These are phyloP conservation scores for Poecilia velifera DNA, from an alignment of 2,797 vertebrate species.

Conservation along the genomic window DNA sequence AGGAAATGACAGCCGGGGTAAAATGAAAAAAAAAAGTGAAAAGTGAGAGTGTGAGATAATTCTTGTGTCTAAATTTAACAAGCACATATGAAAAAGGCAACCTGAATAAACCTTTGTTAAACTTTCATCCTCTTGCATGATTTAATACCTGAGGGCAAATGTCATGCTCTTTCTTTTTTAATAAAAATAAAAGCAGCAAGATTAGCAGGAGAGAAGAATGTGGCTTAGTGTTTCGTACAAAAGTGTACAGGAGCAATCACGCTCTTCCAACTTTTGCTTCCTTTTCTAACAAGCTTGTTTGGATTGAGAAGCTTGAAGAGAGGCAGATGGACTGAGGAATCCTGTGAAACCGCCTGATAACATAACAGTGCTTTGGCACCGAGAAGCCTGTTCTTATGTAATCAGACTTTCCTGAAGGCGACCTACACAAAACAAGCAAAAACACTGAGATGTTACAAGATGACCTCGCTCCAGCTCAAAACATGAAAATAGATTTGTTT, in stretches of 20 bases:
- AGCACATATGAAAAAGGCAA: neutral
- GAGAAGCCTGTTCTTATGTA: constrained; percentile 41
- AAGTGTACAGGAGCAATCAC: neutral
- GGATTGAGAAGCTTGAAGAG: constrained; percentile 16
- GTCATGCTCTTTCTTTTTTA: constrained; percentile 5
- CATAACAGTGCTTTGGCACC: constrained; percentile 43
- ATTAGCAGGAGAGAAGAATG: neutral
- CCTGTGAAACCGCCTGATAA: constrained; percentile 32
- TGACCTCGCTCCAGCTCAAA: neutral
- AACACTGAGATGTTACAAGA: constrained; percentile 11
- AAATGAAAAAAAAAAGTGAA: neutral
- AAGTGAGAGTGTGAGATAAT: neutral
- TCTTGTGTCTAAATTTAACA: constrained; percentile 1
- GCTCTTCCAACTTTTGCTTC: constrained; percentile 4
- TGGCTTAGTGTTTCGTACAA: neutral
- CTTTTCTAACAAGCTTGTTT: constrained; percentile 16
- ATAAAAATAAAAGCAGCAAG: constrained; percentile 2
- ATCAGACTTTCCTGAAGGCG: constrained; percentile 38
- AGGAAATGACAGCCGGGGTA: neutral
- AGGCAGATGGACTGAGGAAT: constrained; percentile 40
- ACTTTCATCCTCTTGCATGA: neutral
- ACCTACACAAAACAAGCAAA: constrained; percentile 26
- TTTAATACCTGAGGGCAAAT: constrained; percentile 8
- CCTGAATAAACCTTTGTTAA: constrained; percentile 8
- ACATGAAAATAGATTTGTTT: constrained; percentile 4